Conservation (phyloP, 2,797 vertebrate species). For the Pseudomugil gertrudae region DNA sequence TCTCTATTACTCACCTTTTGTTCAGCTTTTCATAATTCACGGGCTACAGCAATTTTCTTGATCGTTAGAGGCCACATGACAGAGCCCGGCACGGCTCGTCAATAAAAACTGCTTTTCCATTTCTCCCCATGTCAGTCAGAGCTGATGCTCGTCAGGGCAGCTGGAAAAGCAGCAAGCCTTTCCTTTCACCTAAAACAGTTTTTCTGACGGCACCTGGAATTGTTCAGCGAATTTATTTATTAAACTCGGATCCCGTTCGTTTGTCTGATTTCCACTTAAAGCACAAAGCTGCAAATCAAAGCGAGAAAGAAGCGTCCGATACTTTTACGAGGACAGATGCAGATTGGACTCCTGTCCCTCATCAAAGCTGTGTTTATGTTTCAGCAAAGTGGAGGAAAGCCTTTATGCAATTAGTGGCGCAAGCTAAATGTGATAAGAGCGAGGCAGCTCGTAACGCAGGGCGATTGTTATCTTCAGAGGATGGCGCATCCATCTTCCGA, state of each 20-base stretch:
- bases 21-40: slow-evolving; percentile 53
- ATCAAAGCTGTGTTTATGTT: slow-evolving; percentile 40
- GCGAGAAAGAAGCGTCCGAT: slow-evolving; percentile 20
- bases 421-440: slow-evolving; percentile 23
- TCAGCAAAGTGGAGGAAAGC: slow-evolving; percentile 20
- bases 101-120: slow-evolving; percentile 24
- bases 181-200: background rate
- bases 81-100: slow-evolving; percentile 21
- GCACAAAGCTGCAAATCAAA: slow-evolving; percentile 23
- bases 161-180: background rate
- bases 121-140: slow-evolving; percentile 23
- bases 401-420: slow-evolving; percentile 25
- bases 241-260: background rate
- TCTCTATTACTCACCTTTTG: slow-evolving; percentile 23
- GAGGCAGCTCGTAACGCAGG: background rate
- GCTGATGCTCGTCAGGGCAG: background rate
- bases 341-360: slow-evolving; percentile 26
- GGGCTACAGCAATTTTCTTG: slow-evolving; percentile 51
- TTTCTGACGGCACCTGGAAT: background rate
- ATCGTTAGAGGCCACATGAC: slow-evolving; percentile 50
- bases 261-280: background rate
- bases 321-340: slow-evolving; percentile 27
- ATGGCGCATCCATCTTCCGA: slow-evolving; percentile 36
- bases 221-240: background rate
- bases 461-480: slow-evolving; percentile 48